Percentiles rank a stretch among this genome's conserved stretches.
phyloP scores from a whole-genome alignment of 2,888 invertebrate species.

The Lordiphosa fenestrarum region DNA sequence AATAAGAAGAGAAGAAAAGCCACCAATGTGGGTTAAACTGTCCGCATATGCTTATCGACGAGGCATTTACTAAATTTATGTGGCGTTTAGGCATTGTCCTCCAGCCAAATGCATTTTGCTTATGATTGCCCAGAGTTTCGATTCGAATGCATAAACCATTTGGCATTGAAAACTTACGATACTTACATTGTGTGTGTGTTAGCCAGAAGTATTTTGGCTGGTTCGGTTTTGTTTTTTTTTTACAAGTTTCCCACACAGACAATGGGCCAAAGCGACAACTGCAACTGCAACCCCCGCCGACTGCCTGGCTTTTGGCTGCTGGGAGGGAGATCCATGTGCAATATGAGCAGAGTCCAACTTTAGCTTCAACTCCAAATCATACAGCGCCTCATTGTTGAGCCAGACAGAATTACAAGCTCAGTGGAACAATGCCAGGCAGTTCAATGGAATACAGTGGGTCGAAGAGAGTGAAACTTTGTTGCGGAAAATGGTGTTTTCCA shows the following conservation, averaged over 20 bases:
- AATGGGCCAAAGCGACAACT: conserved; percentile 59
- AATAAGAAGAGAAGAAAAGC: not conserved
- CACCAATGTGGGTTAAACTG: conserved; percentile 57
- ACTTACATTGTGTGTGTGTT: conserved; percentile 36
- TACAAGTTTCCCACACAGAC: conserved; percentile 71
- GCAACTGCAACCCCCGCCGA: conserved; percentile 30
- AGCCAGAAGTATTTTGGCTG: conserved; percentile 5
- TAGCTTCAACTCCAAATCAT: conserved; percentile 14
- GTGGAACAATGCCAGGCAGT: conserved; percentile 66
- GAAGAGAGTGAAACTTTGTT: not conserved
- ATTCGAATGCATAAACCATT: conserved; percentile 66
- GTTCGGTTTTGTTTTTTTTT: conserved; percentile 28
- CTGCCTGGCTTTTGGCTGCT: conserved; percentile 17
- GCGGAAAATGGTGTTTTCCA: too few relatives aligned
- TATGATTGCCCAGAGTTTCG: conserved; percentile 51
- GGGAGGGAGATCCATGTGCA: conserved; percentile 20
- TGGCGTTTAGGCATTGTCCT: conserved; percentile 68
- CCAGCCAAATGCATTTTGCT: conserved; percentile 37
- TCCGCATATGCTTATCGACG: conserved; percentile 65
- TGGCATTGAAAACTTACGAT: conserved; percentile 66
- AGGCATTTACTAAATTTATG: conserved; percentile 54
- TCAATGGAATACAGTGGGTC: conserved; percentile 59
- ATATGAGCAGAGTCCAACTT: conserved; percentile 33
- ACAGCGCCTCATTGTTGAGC: conserved; percentile 43
- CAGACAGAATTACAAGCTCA: conserved; percentile 69